phyloP scores from a whole-genome alignment of 1,140 invertebrate genomes.

The Maniola jurtina region DNA sequence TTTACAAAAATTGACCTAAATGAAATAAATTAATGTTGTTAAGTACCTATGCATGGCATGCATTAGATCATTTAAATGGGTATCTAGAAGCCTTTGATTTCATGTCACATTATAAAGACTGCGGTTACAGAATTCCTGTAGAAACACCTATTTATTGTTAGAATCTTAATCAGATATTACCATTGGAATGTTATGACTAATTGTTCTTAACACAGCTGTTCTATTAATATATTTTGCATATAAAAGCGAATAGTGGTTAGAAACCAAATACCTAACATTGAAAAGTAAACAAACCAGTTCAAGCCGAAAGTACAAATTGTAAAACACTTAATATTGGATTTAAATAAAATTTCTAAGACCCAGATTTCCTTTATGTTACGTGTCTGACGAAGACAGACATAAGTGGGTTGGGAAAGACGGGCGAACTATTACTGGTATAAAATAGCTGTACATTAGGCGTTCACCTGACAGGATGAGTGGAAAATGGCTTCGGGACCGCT shows the following conservation, averaged over 20 bases:
- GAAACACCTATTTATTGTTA: not conserved
- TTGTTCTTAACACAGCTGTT: not conserved
- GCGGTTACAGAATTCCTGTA: constrained; percentile 2
- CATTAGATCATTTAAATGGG: not conserved
- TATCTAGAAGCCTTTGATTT: not conserved
- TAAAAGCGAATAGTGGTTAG: not conserved
- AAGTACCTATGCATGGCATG: no score
- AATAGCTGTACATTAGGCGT: constrained; percentile 24
- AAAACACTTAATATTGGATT: constrained; percentile 18
- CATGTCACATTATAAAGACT: not conserved
- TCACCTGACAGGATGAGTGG: constrained; percentile 26
- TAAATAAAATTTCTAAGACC: constrained; percentile 27
- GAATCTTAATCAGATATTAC: constrained; percentile 4
- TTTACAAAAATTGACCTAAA: no score
- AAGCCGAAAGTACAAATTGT: constrained; percentile 14
- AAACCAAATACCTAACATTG: not conserved
- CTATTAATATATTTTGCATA: constrained; percentile 1
- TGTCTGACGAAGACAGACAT: constrained; percentile 31
- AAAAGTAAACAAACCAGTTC: constrained; percentile 13
- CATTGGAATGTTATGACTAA: constrained; percentile 4
- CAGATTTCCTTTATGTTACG: constrained; percentile 29
- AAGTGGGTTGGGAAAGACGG: constrained; percentile 30
- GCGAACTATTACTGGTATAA: constrained; percentile 24
- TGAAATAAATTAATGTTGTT: no score
- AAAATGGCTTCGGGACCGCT: constrained; percentile 22